A percentile compares a stretch with the other conserved stretches of the same genome.
Evolutionary conservation across 2,797 vertebrate genomes (phyloP).

Genomic region (Halcyon badia): DNA sequence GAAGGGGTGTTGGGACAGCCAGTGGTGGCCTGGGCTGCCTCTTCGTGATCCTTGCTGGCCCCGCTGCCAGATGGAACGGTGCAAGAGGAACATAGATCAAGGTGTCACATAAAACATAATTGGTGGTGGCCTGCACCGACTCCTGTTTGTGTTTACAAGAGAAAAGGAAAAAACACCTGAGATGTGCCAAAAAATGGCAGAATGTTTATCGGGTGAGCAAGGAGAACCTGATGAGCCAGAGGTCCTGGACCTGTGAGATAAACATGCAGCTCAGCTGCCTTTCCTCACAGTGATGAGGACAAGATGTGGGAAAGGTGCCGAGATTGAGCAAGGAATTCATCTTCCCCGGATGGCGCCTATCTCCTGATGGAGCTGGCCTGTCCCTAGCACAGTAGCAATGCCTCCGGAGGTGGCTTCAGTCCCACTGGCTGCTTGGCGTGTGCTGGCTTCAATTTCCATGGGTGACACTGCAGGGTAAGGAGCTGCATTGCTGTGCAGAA

Average conservation of each 20-base stretch:
- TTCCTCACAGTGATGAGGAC: fast-evolving
- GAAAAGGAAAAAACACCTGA: constrained; percentile 22
- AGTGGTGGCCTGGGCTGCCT: neutral
- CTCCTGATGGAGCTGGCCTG: fast-evolving
- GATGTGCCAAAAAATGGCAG: neutral
- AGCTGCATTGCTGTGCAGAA: neutral
- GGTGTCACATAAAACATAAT: constrained; percentile 26
- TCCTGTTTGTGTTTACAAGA: neutral
- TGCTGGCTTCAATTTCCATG: neutral
- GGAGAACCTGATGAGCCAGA: neutral
- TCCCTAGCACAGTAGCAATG: neutral
- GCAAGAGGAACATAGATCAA: neutral
- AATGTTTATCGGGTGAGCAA: neutral
- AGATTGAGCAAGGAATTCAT: neutral
- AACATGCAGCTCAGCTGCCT: fast-evolving
- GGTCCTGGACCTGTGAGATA: neutral
- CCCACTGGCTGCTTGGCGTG: fast-evolving
- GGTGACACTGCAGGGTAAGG: fast-evolving
- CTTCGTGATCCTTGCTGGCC: neutral
- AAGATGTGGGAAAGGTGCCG: neutral
- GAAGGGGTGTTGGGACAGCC: neutral
- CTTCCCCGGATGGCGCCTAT: neutral
- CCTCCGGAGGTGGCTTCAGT: neutral
- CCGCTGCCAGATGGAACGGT: neutral
- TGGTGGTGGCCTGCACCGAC: fast-evolving